Base-by-base conservation (phyloP, 2,888 invertebrate genomes). In the Melitaea athalia region DNA sequence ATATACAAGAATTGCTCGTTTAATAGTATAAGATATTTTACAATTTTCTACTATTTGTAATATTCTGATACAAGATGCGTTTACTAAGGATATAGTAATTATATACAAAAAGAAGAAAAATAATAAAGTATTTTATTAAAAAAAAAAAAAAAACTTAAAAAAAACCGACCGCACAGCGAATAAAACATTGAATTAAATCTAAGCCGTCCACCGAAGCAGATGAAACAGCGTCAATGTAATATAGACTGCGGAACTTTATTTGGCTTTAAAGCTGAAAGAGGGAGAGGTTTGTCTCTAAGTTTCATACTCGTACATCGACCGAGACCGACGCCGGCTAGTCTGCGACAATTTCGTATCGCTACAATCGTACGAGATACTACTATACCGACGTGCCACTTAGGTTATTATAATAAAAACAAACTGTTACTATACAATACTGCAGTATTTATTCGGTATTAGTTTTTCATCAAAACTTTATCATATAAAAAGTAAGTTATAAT, bases 271-370 rank as follows among this genome's bases (percentile, higher is more conserved):
- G 49, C 17, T 24, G 24, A 31, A 67, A 38, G 53, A 52, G 50
- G 64, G 64, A 52, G 45, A 69, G 64, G 61, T 66, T 68, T 52
- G 52, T 71, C 73, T 68, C 61, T 70, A 73, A 70, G 42, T 65
- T 70, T 64, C 62, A 64, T 60, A 79, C 77, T 77, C 79, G 84
- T 86, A 81, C 89, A 87, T 89, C 88, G 91, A 90, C 89, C 91
- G 85, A 75, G 85, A 79, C 76, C 72, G 91, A 81, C 91, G 92
- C 91, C 92, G 78, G 73, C 79, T 74, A 86, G 92, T 92, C 92
- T 92, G 81, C 79, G 79, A 73, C 85, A 81, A 84, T 87, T 87
- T 85, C 78, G 80, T 81, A 82, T 81, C 78, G 81, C 82, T 82
- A 80, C 78, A 83, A 86, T 86, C 85, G 86, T 85, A 81, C 84